Conservation (phyloP, 2,113 vertebrate species). For the Empidonax traillii region DNA sequence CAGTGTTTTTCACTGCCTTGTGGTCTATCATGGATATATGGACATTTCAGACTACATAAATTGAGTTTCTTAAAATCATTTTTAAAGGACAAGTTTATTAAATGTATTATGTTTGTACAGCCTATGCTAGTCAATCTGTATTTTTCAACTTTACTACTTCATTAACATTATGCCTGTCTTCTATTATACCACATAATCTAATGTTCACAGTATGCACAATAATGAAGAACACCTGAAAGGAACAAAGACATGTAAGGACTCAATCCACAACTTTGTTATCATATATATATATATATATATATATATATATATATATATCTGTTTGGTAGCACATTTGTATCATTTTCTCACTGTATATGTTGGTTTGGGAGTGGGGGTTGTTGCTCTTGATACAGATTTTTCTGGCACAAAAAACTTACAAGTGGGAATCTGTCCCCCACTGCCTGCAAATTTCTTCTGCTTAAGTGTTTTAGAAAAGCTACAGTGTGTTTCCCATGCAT, state of each 20-base stretch:
- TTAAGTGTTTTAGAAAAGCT: background rate
- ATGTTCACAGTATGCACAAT: background rate
- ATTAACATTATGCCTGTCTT: background rate
- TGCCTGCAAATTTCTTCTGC: slow-evolving; percentile 10
- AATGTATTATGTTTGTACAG: background rate
- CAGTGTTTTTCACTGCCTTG: rapidly evolving
- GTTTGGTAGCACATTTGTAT: background rate
- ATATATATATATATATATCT: background rate
- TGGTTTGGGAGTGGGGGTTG: background rate
- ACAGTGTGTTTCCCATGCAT: slow-evolving; percentile 41
- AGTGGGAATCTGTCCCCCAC: background rate
- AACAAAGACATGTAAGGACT: background rate
- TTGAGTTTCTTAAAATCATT: background rate
- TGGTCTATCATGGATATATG: background rate
- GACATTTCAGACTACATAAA: background rate
- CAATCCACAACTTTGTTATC: background rate
- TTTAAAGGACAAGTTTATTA: background rate
- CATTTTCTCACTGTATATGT: background rate
- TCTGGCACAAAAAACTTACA: background rate
- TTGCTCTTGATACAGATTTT: background rate
- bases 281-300: background rate
- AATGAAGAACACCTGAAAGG: background rate
- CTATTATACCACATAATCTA: background rate
- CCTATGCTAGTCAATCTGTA: background rate
- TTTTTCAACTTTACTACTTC: background rate